Percentiles rank a stretch among this genome's conserved stretches.
Evolutionary conservation across 2,888 invertebrate genomes (phyloP).

Genomic region (Ischnus inquisitorius): DNA sequence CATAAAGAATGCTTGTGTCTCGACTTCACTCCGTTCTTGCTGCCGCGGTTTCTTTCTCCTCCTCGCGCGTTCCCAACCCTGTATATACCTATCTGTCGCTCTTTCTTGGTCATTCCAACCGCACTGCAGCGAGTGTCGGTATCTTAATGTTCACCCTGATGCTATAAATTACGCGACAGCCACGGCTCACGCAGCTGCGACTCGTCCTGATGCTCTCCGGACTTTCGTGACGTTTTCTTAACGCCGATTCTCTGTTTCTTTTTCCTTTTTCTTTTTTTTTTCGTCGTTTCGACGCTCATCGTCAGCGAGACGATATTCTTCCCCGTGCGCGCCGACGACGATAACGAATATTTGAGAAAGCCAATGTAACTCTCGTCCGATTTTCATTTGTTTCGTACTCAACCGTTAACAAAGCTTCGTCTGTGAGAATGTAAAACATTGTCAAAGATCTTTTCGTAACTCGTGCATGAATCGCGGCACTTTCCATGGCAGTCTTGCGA

Average conservation of each 20-base stretch:
- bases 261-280: conserved; percentile 14
- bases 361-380: conserved; percentile 45
- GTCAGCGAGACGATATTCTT: conserved; percentile 53
- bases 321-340: conserved; percentile 52
- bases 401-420: background rate
- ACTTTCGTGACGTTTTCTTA: conserved; percentile 63
- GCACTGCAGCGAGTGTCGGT: conserved; percentile 76
- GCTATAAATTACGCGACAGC: conserved; percentile 82
- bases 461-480: too few species aligned
- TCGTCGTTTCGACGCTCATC: conserved; percentile 35
- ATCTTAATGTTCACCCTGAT: conserved; percentile 81
- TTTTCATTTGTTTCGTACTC: conserved; percentile 14
- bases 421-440: too few species aligned
- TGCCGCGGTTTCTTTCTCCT: conserved; percentile 44
- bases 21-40: conserved; percentile 71
- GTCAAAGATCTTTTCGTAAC: too few species aligned
- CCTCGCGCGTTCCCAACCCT: conserved; percentile 64
- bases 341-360: conserved; percentile 52
- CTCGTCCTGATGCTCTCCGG: conserved; percentile 72
- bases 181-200: conserved; percentile 80
- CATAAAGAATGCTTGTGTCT: conserved; percentile 82
- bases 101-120: conserved; percentile 55
- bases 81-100: conserved; percentile 48
- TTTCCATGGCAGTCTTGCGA: too few species aligned
- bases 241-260: conserved; percentile 55